These are phyloP conservation scores for Cremastinae sp. DNA, from an alignment of 2,888 invertebrate species.

Conservation along the genomic window DNA sequence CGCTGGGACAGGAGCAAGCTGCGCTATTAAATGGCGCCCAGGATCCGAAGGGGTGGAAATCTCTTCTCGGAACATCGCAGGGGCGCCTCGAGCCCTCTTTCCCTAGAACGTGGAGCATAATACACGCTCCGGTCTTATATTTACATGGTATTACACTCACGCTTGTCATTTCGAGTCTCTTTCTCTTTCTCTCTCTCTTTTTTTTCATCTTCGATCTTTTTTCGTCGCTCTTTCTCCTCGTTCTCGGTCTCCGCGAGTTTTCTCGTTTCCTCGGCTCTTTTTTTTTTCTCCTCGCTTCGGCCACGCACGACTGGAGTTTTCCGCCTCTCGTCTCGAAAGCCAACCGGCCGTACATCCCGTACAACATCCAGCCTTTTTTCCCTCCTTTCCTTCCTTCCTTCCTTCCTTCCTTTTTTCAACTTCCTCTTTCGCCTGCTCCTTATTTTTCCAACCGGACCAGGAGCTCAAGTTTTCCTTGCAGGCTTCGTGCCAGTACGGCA, in stretches of 20 bases:
- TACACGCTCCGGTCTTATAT: slow-evolving; percentile 47
- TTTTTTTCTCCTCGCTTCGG: slow-evolving; percentile 29
- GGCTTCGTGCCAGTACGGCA: slow-evolving; percentile 1
- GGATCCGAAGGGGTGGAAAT: slow-evolving; percentile 42
- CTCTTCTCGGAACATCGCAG: slow-evolving; percentile 33
- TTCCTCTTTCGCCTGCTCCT: too few relatives aligned
- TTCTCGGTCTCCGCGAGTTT: slow-evolving; percentile 11
- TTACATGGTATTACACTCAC: slow-evolving; percentile 55
- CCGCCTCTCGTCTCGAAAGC: slow-evolving; percentile 49
- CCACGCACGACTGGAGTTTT: slow-evolving; percentile 57
- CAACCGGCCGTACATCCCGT: slow-evolving; percentile 36
- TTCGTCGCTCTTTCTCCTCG: slow-evolving; percentile 38
- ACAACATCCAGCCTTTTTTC: slow-evolving; percentile 32
- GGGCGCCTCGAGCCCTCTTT: slow-evolving; percentile 46
- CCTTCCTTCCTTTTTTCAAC: not conserved
- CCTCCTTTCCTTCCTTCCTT: too few relatives aligned
- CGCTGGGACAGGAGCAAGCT: slow-evolving; percentile 64
- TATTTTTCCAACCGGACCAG: slow-evolving; percentile 41
- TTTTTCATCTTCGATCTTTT: slow-evolving; percentile 29
- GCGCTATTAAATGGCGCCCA: slow-evolving; percentile 59
- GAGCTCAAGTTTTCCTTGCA: slow-evolving; percentile 32
- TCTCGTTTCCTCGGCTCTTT: slow-evolving; percentile 37
- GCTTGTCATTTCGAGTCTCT: slow-evolving; percentile 52
- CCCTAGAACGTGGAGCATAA: slow-evolving; percentile 37
- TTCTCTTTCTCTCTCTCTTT: slow-evolving; percentile 46